Evolutionary conservation across 2,797 vertebrate species (phyloP).

Genomic region (Siniperca undulata): DNA sequence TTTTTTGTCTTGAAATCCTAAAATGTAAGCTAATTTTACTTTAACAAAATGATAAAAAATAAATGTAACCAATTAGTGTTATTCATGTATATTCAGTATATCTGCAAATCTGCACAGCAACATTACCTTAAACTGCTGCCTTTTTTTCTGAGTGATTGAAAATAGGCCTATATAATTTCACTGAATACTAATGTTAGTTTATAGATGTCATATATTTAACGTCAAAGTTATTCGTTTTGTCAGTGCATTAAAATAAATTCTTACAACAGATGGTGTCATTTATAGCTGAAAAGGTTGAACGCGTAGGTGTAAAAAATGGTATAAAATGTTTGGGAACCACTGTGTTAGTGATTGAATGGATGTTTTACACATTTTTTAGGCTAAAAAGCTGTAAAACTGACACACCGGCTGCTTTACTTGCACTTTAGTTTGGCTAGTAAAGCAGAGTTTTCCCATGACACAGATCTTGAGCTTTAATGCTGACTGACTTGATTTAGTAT

Average conservation of each 20-base stretch:
- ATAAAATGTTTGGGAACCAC: neutral
- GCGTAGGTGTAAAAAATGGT: neutral
- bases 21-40: neutral
- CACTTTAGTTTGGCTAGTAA: neutral
- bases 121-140: too few relatives aligned
- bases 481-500: constrained; percentile 33
- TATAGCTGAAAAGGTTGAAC: neutral
- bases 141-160: neutral
- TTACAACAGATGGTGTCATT: neutral
- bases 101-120: too few relatives aligned
- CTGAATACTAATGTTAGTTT: neutral
- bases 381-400: neutral
- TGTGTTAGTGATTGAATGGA: neutral
- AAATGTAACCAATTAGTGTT: neutral
- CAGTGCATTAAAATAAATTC: neutral
- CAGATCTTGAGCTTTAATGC: constrained; percentile 40
- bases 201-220: neutral
- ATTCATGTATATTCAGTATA: neutral
- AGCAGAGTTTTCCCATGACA: neutral
- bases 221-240: neutral
- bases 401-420: too few relatives aligned
- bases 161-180: too few relatives aligned
- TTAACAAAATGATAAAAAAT: neutral
- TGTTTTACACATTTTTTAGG: neutral
- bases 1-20: neutral